Evolutionary conservation across 2,113 vertebrate genomes (phyloP).

Genomic region (Otocyon megalotis): DNA sequence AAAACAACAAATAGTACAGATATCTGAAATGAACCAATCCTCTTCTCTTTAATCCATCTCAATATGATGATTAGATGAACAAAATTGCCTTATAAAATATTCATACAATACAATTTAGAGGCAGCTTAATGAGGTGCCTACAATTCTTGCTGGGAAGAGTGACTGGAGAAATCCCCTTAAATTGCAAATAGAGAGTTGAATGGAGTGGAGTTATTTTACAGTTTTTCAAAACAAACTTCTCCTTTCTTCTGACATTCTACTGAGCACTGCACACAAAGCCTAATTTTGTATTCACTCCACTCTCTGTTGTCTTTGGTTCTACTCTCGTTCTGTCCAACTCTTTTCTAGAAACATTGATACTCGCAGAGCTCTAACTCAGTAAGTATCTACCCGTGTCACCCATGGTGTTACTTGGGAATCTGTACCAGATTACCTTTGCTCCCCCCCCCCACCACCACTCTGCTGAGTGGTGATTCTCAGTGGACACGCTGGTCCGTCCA

Average conservation of each 20-base stretch:
- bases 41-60: slow-evolving; percentile 71
- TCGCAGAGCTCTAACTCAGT: rapidly evolving
- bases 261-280: not conserved
- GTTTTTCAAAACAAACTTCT: slow-evolving; percentile 30
- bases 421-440: not conserved
- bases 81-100: slow-evolving; percentile 78
- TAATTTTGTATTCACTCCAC: not conserved
- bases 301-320: not conserved
- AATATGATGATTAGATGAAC: slow-evolving; percentile 68
- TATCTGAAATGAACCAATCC: slow-evolving; percentile 56
- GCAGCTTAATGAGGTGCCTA: slow-evolving; percentile 62
- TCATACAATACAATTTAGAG: slow-evolving; percentile 70
- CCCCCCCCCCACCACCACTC: not conserved
- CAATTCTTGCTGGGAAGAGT: slow-evolving; percentile 63
- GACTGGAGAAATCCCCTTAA: slow-evolving; percentile 69
- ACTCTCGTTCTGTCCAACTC: not conserved
- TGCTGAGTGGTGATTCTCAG: not conserved
- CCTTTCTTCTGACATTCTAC: not conserved
- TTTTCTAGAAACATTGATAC: not conserved
- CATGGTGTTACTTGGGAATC: not conserved
- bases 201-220: not conserved
- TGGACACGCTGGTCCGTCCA: not conserved
- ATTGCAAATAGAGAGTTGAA: slow-evolving; percentile 57
- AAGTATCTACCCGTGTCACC: not conserved
- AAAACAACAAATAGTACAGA: slow-evolving; percentile 5